Evolutionary conservation across 2,113 vertebrate species (phyloP).

Genomic region (Sturnira hondurensis): DNA sequence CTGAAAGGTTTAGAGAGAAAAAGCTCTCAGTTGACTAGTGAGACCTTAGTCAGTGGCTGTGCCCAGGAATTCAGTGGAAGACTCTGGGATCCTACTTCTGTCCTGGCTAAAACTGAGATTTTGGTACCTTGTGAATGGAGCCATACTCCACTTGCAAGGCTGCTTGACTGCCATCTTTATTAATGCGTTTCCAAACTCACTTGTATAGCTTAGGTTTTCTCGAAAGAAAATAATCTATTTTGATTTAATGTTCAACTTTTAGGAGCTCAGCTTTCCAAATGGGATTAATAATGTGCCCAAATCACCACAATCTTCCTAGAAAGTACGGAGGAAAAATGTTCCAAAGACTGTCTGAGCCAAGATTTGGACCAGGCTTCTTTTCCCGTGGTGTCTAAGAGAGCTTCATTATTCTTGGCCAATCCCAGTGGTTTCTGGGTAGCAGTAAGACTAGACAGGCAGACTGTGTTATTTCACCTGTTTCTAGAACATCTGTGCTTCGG

Average conservation of each 20-base stretch:
- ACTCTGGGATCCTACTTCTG: neutral
- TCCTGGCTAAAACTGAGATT: neutral
- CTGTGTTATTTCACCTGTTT: neutral
- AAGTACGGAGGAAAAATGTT: neutral
- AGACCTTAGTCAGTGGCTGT: neutral
- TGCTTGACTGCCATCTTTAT: neutral
- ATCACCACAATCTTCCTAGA: slow-evolving; percentile 51
- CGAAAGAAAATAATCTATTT: slow-evolving; percentile 50
- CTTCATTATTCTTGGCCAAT: no score
- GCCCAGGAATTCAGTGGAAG: neutral
- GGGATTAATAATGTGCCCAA: neutral
- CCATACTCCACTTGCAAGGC: neutral
- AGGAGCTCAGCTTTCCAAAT: slow-evolving; percentile 47
- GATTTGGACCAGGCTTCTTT: slow-evolving; percentile 19
- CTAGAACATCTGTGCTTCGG: neutral
- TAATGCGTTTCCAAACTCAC: slow-evolving; percentile 51
- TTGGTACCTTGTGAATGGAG: neutral
- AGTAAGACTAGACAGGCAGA: neutral
- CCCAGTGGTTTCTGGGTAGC: neutral
- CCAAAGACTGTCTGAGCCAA: slow-evolving; percentile 32
- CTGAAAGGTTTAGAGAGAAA: neutral
- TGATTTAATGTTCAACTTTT: slow-evolving; percentile 51
- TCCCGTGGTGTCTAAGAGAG: neutral
- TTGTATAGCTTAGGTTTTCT: slow-evolving; percentile 29
- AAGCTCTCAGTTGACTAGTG: neutral